A percentile compares a stretch with the other conserved stretches of the same genome.
phyloP scores from a whole-genome alignment of 2,888 invertebrate species.

The Agrotis ipsilon region DNA sequence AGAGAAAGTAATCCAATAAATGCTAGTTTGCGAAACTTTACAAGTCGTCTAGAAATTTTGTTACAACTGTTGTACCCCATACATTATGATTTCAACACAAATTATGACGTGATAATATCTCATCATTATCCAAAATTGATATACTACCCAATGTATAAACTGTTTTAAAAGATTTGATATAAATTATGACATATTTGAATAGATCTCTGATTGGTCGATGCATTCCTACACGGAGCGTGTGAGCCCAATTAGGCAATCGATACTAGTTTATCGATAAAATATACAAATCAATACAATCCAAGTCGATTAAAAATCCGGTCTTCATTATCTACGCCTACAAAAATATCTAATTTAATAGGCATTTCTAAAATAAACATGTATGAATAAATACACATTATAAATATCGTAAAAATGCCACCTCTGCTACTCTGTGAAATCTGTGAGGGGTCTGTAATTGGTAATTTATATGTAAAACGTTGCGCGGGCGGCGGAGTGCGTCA shows the following conservation, averaged over 20 bases:
- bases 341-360: conserved; percentile 42
- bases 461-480: conserved; percentile 89
- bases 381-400: conserved; percentile 46
- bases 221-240: conserved; percentile 49
- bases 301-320: conserved; percentile 57
- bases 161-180: conserved; percentile 5
- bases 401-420: conserved; percentile 70
- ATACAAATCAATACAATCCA: conserved; percentile 52
- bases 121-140: conserved; percentile 5
- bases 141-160: conserved; percentile 3
- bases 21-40: background rate
- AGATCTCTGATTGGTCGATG: conserved; percentile 30
- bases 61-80: background rate
- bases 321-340: conserved; percentile 42
- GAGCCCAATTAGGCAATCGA: conserved; percentile 51
- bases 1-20: background rate
- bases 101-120: background rate
- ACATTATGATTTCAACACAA: background rate
- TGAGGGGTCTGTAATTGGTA: conserved; percentile 79
- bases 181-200: conserved; percentile 26
- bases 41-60: background rate
- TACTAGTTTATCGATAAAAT: conserved; percentile 58
- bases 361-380: conserved; percentile 53
- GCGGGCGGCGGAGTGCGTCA: conserved; percentile 81
- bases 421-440: conserved; percentile 68